Percentiles rank a stretch among this genome's conserved stretches.
Evolutionary conservation across 2,113 vertebrate species (phyloP).

Genomic region (Ciconia stormi): DNA sequence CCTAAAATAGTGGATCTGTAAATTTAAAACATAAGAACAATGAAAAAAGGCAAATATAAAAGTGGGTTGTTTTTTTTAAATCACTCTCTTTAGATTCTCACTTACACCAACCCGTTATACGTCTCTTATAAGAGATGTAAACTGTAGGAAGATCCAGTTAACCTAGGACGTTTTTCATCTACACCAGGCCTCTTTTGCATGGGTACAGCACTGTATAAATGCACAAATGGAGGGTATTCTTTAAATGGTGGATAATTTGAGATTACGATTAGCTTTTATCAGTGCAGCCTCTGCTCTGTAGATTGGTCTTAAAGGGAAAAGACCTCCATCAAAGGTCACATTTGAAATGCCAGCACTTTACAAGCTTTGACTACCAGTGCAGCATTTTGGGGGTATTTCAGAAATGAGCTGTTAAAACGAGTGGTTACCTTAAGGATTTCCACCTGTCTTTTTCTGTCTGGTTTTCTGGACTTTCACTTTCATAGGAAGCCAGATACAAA

Average conservation of each 20-base stretch:
- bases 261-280: not conserved
- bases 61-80: not conserved
- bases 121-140: not conserved
- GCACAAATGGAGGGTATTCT: not conserved
- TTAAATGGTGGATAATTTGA: not conserved
- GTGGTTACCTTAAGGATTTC: constrained; percentile 78
- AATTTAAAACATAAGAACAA: constrained; percentile 22
- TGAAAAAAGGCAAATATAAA: not conserved
- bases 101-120: not conserved
- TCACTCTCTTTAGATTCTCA: not conserved
- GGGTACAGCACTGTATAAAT: not conserved
- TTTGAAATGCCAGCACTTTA: not conserved
- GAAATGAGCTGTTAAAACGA: not conserved
- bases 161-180: not conserved
- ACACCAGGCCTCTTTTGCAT: not conserved
- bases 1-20: constrained; percentile 87
- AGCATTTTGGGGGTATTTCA: not conserved
- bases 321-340: not conserved
- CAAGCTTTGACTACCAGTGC: not conserved
- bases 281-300: not conserved
- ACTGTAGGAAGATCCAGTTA: not conserved
- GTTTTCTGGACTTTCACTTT: constrained; percentile 83
- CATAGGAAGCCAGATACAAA: constrained; percentile 83
- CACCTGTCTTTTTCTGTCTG: constrained; percentile 83
- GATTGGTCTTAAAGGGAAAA: not conserved